These are phyloP conservation scores for Heliopora coerulea DNA, from an alignment of 92 coral and sea anemone genomes.

Conservation along the genomic window DNA sequence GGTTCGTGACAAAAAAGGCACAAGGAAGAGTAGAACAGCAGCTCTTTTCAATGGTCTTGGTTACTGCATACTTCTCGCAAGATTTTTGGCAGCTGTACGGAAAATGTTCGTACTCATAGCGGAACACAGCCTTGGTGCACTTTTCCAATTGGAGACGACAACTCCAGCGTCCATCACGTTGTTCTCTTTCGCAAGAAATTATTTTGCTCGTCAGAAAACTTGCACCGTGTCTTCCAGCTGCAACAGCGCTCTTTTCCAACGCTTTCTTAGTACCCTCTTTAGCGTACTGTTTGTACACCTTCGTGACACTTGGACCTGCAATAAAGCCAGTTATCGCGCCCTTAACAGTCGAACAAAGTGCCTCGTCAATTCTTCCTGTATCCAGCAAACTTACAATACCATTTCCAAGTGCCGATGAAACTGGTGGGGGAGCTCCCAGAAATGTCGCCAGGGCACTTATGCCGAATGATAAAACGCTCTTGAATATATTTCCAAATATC, in stretches of 20 bases:
- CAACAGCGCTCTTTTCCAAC: neutral
- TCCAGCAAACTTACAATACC: neutral
- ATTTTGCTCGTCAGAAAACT: neutral
- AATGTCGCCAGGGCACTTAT: neutral
- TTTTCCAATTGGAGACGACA: conserved; percentile 30
- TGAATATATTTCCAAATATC: neutral
- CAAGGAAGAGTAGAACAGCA: conserved; percentile 61
- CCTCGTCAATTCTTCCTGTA: neutral
- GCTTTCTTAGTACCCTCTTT: neutral
- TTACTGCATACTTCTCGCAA: conserved; percentile 58
- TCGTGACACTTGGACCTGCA: neutral
- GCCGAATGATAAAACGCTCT: neutral
- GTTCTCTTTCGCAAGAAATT: conserved; percentile 6
- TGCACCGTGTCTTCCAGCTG: neutral
- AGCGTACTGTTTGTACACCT: neutral
- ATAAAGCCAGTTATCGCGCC: neutral
- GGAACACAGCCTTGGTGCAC: conserved; percentile 45
- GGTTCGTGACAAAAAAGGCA: conserved; percentile 47
- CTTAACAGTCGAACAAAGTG: neutral
- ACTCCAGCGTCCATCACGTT: conserved; percentile 4
- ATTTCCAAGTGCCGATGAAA: neutral
- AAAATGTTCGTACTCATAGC: conserved; percentile 43
- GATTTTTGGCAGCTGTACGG: conserved; percentile 59
- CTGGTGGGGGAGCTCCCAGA: neutral
- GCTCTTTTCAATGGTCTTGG: conserved; percentile 58